phyloP scores from a whole-genome alignment of 1,140 invertebrate species.

The Drosophila dunni region DNA sequence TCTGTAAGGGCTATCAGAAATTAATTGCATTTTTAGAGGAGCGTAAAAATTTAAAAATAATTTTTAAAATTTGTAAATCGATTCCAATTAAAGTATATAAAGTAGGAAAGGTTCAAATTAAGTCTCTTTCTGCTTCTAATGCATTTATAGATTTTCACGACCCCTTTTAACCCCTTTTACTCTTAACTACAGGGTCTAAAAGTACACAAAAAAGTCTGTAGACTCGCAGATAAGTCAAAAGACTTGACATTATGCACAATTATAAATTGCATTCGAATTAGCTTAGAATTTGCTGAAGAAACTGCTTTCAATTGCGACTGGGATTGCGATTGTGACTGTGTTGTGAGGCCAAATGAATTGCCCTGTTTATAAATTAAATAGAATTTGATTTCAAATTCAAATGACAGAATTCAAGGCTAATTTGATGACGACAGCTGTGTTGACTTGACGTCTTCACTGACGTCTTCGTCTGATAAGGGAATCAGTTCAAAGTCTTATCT shows the following conservation, averaged over 20 bases:
- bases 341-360: slow-evolving; percentile 20
- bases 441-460: slow-evolving; percentile 24
- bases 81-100: no score
- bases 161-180: no score
- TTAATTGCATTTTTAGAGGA: no score
- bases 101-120: no score
- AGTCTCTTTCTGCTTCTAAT: no score
- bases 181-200: no score
- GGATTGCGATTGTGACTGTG: not conserved
- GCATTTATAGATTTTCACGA: no score
- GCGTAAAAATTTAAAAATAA: no score
- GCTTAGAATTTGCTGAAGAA: slow-evolving; percentile 36
- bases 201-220: not conserved
- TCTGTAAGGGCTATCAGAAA: no score
- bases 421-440: slow-evolving; percentile 30
- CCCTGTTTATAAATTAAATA: slow-evolving; percentile 58
- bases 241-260: slow-evolving; percentile 49
- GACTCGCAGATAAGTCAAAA: not conserved
- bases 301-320: slow-evolving; percentile 26
- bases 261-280: slow-evolving; percentile 70
- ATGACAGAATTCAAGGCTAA: slow-evolving; percentile 47
- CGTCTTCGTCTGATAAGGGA: slow-evolving; percentile 55
- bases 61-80: no score
- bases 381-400: slow-evolving; percentile 54
- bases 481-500: slow-evolving; percentile 21